These are phyloP conservation scores for Melieria picta DNA, from an alignment of 2,888 invertebrate genomes.

Conservation along the genomic window DNA sequence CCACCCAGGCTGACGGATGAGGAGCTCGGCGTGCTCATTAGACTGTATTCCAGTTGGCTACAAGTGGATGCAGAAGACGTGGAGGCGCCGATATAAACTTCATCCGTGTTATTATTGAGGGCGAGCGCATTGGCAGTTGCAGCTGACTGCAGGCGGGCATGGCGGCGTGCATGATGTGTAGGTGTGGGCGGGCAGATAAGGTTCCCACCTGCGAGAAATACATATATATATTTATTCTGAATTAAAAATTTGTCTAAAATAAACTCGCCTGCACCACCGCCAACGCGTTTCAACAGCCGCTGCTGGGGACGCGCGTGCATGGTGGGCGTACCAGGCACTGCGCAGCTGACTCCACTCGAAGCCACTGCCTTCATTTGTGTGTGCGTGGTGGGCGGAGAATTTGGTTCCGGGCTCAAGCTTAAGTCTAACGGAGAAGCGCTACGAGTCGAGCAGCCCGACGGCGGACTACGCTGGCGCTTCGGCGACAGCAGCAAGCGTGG, in stretches of 20 bases:
- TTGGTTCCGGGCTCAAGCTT: conserved; percentile 50
- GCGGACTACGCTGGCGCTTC: conserved; percentile 62
- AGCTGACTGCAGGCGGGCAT: conserved; percentile 61
- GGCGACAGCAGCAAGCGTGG: conserved; percentile 58
- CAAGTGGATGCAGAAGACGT: conserved; percentile 32
- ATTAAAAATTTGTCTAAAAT: background rate
- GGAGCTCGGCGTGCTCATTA: conserved; percentile 44
- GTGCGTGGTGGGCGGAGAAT: conserved; percentile 30
- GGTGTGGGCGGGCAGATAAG: conserved; percentile 88
- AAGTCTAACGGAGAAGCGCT: conserved; percentile 65
- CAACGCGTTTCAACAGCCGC: conserved; percentile 71
- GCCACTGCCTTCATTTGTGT: conserved; percentile 14
- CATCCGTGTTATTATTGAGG: conserved; percentile 42
- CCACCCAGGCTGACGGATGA: conserved; percentile 39
- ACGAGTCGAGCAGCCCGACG: conserved; percentile 65
- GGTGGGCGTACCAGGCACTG: conserved; percentile 36
- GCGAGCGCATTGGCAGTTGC: conserved; percentile 50
- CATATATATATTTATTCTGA: background rate
- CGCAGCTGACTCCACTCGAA: background rate
- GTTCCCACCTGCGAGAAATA: conserved; percentile 56
- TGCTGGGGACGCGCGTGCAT: conserved; percentile 70
- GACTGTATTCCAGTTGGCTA: conserved; percentile 55
- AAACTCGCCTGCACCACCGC: conserved; percentile 50
- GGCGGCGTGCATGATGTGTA: conserved; percentile 82
- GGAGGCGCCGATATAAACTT: conserved; percentile 37